Percentiles rank a stretch among this genome's conserved stretches.
Evolutionary conservation across 1,140 invertebrate genomes (phyloP).

Genomic region (Bicyclus anynana): DNA sequence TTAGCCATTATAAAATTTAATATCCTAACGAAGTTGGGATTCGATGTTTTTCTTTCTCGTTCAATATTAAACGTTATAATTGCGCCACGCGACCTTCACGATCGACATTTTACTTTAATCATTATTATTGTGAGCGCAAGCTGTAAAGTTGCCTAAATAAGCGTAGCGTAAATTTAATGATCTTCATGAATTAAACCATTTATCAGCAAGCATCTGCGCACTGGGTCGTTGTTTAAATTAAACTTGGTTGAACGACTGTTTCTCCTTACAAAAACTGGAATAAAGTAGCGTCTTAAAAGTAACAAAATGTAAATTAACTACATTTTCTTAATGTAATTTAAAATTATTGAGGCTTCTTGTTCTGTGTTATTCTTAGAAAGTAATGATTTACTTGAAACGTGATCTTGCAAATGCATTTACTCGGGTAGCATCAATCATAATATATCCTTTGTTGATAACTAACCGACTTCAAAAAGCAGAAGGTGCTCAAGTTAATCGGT

Average conservation of each 20-base stretch:
- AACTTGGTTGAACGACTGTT: constrained; percentile 55
- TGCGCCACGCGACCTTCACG: background rate
- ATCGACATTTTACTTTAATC: background rate
- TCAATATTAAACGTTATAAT: background rate
- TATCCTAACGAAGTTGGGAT: too few relatives aligned
- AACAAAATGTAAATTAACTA: constrained; percentile 32
- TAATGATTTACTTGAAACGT: background rate
- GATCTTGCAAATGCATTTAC: background rate
- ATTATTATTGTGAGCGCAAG: background rate
- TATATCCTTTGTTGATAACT: too few relatives aligned
- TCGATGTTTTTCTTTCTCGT: background rate
- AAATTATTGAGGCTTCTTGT: background rate
- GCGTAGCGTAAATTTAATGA: constrained; percentile 40
- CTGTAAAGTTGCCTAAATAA: constrained; percentile 8
- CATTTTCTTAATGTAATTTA: constrained; percentile 21
- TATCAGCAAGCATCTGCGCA: constrained; percentile 62
- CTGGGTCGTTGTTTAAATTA: constrained; percentile 51
- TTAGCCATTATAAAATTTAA: too few relatives aligned
- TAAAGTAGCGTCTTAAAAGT: constrained; percentile 46
- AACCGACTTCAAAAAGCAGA: too few relatives aligned
- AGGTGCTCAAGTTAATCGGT: too few relatives aligned
- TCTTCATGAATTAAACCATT: constrained; percentile 49
- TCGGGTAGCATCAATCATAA: too few relatives aligned
- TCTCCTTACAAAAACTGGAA: constrained; percentile 49
- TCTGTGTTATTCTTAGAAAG: constrained; percentile 3